Evolutionary conservation across 2,888 invertebrate genomes (phyloP), one percentile per base, ranked within the genome.

Genomic region (Oscheius sp.): DNA sequence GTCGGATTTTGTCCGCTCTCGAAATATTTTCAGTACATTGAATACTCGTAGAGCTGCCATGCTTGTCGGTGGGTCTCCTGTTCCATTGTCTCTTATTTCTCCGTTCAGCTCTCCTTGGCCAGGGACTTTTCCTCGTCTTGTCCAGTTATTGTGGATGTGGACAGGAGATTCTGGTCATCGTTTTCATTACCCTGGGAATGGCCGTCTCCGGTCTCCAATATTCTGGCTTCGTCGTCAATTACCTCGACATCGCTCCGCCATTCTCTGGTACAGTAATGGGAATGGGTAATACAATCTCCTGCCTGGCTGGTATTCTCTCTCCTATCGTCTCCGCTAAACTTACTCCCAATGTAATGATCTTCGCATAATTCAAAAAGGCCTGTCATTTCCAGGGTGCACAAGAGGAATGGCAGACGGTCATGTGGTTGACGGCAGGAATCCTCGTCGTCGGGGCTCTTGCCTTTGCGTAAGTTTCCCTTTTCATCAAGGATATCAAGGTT

Each of bases 401-500:
- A 64, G 84, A 81, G 68, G 86, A 89, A 69, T 88, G 88, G 88
- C 84, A 85, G 73, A n/a, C 75, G 23, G 83, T 89, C 16, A 85
- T 88, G 73, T 84, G 81, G 79, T 59, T 89, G 46, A 87, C 88
- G 9, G 86, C 83, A 6, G 84, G 74, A 6, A 87, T 91, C 5
- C 88, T 90, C 74, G 72, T 88, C 16, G 75, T 85, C 58, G 90
- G 90, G 18, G 89, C 89, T 3, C 73, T 89, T 0, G 79, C 90
- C 73, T 90, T 89, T 83, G n/a, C 53, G 72, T 72, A 23, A 64
- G 64, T 43, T 23, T 13, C 6, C 25, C 12, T 56, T 18, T 27
- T 12, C 23, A 21, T 16, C 49, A 27, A 69, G 63, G 0, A 35
- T 76, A 5, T 29, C 2, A 23, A 18, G n/a, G n/a, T n/a, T n/a